Percentiles rank a stretch among this genome's conserved stretches.
phyloP scores from a whole-genome alignment of 2,888 invertebrate species.

The Elysia crispata region DNA sequence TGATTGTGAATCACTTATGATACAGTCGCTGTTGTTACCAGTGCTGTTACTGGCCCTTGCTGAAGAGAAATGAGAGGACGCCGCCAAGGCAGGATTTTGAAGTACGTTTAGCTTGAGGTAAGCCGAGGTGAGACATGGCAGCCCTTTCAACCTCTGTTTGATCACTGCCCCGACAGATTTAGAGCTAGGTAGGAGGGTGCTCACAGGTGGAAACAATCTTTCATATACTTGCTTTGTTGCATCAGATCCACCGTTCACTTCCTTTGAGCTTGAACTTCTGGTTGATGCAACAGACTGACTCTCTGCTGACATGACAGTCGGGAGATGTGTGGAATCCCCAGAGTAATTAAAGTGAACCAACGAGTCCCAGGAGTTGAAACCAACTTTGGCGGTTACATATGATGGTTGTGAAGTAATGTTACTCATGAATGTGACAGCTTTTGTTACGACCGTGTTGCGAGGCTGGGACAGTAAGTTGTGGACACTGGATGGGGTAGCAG shows the following conservation, averaged over 20 bases:
- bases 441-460: constrained; percentile 4
- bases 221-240: constrained; percentile 21
- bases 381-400: constrained; percentile 33
- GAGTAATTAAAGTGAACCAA: constrained; percentile 44
- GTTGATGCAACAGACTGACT: background rate
- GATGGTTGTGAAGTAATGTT: constrained; percentile 30
- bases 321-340: constrained; percentile 42
- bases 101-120: background rate
- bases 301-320: constrained; percentile 35
- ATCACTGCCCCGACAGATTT: constrained; percentile 41
- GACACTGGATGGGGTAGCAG: constrained; percentile 32
- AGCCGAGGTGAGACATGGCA: constrained; percentile 22
- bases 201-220: constrained; percentile 41
- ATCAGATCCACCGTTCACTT: background rate
- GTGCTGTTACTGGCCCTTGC: too few species aligned
- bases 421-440: constrained; percentile 38
- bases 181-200: constrained; percentile 25
- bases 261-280: background rate
- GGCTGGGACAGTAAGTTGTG: constrained; percentile 39
- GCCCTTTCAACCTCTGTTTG: constrained; percentile 36
- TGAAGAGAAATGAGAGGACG: background rate
- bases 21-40: too few species aligned
- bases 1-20: too few species aligned
- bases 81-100: background rate
- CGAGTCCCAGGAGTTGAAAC: constrained; percentile 35